Conservation (phyloP, 2,888 invertebrate genomes). For the Athripsodes cinereus region DNA sequence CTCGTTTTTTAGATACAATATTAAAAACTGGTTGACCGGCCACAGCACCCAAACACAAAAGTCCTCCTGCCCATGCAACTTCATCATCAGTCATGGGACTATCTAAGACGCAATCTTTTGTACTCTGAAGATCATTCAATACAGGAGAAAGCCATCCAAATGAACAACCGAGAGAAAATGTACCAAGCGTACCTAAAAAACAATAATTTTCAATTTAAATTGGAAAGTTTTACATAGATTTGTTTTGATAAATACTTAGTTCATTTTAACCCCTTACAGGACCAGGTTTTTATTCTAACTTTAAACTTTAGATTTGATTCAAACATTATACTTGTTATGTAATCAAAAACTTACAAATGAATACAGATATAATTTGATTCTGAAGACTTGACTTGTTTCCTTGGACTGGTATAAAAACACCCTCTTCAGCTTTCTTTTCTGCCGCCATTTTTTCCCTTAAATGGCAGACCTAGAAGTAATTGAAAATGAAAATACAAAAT, state of each 20-base stretch:
- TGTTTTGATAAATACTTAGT: too few relatives aligned
- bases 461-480: too few relatives aligned
- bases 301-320: too few relatives aligned
- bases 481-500: too few relatives aligned
- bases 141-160: constrained; percentile 26
- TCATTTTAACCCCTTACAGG: too few relatives aligned
- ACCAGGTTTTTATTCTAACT: too few relatives aligned
- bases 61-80: constrained; percentile 18
- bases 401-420: constrained; percentile 4
- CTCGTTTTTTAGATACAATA: constrained; percentile 15
- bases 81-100: constrained; percentile 19
- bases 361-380: constrained; percentile 23
- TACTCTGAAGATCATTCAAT: constrained; percentile 10
- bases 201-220: too few relatives aligned
- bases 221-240: too few relatives aligned
- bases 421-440: constrained; percentile 2
- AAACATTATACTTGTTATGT: too few relatives aligned
- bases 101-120: constrained; percentile 6
- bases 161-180: constrained; percentile 23
- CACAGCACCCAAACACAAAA: constrained; percentile 17
- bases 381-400: constrained; percentile 19
- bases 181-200: constrained; percentile 18
- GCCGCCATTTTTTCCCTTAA: background rate
- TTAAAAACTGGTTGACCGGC: constrained; percentile 20
- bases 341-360: constrained; percentile 18